Conservation (phyloP, 2,113 vertebrate species). For the Cottus gobio region DNA sequence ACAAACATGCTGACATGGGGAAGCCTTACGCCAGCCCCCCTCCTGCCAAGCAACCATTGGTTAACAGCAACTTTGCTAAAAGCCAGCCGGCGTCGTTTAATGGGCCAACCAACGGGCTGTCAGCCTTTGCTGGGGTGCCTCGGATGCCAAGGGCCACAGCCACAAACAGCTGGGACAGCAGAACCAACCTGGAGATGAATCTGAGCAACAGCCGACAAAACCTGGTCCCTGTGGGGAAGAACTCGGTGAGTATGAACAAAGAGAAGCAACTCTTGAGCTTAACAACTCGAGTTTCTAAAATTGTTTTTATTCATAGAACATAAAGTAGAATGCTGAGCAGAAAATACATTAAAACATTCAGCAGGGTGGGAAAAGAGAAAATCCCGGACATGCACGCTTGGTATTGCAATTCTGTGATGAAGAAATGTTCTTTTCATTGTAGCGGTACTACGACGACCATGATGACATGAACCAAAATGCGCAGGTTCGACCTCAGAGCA, state of each 20-base stretch:
- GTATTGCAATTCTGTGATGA: neutral
- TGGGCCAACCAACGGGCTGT: neutral
- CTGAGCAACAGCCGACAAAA: slow-evolving; percentile 52
- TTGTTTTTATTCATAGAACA: neutral
- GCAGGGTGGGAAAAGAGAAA: neutral
- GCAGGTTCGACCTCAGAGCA: neutral
- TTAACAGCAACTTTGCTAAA: neutral
- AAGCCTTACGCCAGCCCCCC: slow-evolving; percentile 6
- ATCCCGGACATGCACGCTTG: neutral
- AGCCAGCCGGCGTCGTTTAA: neutral
- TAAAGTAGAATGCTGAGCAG: neutral
- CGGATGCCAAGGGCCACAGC: slow-evolving; percentile 78
- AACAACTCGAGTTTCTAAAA: neutral
- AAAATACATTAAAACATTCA: neutral
- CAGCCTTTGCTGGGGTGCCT: slow-evolving; percentile 27
- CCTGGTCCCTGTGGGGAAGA: slow-evolving; percentile 21
- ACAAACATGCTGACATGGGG: neutral
- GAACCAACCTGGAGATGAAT: slow-evolving; percentile 66
- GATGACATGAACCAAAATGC: slow-evolving; percentile 11
- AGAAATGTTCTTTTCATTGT: neutral
- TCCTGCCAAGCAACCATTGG: slow-evolving; percentile 8
- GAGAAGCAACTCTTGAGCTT: neutral
- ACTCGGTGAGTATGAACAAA: slow-evolving; percentile 46
- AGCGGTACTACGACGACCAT: slow-evolving; percentile 33
- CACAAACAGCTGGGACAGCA: slow-evolving; percentile 60